A percentile compares a stretch with the other conserved stretches of the same genome.
These are phyloP conservation scores for Tachina fera DNA, from an alignment of 2,888 invertebrate genomes.

Conservation along the genomic window DNA sequence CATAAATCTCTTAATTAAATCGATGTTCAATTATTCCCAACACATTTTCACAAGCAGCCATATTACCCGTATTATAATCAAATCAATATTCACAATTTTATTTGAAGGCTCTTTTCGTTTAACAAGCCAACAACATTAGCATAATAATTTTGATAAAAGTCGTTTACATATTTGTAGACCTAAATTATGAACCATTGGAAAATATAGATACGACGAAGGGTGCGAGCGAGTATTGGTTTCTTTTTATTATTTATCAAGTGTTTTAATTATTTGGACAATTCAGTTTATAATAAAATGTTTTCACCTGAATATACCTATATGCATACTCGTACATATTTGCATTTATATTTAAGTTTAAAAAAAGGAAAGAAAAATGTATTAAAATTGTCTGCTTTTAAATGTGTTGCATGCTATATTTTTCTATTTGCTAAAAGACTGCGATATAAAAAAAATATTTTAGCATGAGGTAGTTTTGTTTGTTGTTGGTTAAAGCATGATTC, in stretches of 20 bases:
- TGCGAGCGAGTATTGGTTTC: not conserved
- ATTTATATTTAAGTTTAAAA: not conserved
- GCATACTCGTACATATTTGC: not conserved
- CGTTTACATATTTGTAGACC: slow-evolving; percentile 40
- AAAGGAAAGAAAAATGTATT: not conserved
- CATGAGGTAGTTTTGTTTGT: no score
- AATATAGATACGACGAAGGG: slow-evolving; percentile 12
- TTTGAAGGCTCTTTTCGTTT: slow-evolving; percentile 61
- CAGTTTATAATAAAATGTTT: slow-evolving; percentile 18
- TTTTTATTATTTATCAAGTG: slow-evolving; percentile 53
- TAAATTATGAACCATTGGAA: slow-evolving; percentile 32
- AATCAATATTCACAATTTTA: slow-evolving; percentile 59
- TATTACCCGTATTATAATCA: not conserved
- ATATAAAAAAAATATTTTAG: no score
- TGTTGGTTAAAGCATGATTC: no score
- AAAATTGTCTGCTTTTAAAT: not conserved
- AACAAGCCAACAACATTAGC: slow-evolving; percentile 47
- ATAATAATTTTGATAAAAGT: slow-evolving; percentile 43
- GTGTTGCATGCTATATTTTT: no score
- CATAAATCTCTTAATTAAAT: slow-evolving; percentile 68
- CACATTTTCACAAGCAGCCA: not conserved
- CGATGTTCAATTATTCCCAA: slow-evolving; percentile 68
- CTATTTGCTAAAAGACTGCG: no score
- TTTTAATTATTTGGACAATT: slow-evolving; percentile 53
- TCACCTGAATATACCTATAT: slow-evolving; percentile 51